These are phyloP conservation scores for Aethes cnicana DNA, from an alignment of 2,888 invertebrate genomes.

Conservation along the genomic window DNA sequence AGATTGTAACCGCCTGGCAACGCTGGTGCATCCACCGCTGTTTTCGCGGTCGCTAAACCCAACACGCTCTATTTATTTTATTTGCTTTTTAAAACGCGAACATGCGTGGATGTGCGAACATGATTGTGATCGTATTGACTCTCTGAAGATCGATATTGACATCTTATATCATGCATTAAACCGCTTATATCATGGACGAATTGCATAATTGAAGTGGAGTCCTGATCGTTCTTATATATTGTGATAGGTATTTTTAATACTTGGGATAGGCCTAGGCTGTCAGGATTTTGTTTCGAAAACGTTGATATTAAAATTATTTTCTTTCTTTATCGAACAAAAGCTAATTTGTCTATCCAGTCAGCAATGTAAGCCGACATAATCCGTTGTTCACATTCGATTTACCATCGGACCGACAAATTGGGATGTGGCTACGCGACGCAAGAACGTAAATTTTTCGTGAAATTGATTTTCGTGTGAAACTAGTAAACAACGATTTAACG, in stretches of 20 bases:
- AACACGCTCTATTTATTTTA: conserved; percentile 68
- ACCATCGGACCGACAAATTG: conserved; percentile 41
- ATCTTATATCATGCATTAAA: too few relatives aligned
- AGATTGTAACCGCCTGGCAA: too few relatives aligned
- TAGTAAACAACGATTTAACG: conserved; percentile 29
- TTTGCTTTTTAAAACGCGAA: conserved; percentile 39
- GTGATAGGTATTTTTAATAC: too few relatives aligned
- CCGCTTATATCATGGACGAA: too few relatives aligned
- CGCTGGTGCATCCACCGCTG: conserved; percentile 56
- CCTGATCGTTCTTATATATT: too few relatives aligned
- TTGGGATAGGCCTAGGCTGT: too few relatives aligned
- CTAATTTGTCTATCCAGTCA: conserved; percentile 31
- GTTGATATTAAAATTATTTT: neutral
- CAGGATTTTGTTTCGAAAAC: neutral
- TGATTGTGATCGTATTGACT: conserved; percentile 23
- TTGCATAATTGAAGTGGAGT: too few relatives aligned
- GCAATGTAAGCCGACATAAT: conserved; percentile 42
- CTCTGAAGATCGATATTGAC: too few relatives aligned
- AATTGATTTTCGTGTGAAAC: conserved; percentile 40
- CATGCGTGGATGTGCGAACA: conserved; percentile 32
- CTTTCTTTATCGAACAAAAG: neutral
- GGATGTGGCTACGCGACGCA: conserved; percentile 42
- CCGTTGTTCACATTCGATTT: conserved; percentile 39
- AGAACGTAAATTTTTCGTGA: conserved; percentile 43
- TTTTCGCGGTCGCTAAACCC: conserved; percentile 66